A percentile compares a stretch with the other conserved stretches of the same genome.
phyloP scores from a whole-genome alignment of 2,113 vertebrate genomes.

The Colistium nudipinnis region DNA sequence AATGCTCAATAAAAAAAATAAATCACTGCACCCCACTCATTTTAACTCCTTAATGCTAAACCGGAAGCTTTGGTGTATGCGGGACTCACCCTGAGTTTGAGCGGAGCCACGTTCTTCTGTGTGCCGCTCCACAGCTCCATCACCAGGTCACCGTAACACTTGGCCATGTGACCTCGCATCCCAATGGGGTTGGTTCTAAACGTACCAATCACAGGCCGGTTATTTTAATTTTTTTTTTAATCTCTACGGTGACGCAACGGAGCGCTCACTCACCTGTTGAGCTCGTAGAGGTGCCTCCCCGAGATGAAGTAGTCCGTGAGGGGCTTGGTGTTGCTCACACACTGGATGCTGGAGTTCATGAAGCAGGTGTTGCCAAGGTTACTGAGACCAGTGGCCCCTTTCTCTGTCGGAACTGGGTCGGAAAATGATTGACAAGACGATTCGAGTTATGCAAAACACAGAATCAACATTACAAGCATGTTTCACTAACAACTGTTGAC shows the following conservation, averaged over 20 bases:
- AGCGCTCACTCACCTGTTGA: conserved; percentile 99
- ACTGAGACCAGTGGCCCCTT: conserved; percentile 97
- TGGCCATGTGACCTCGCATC: conserved; percentile 99
- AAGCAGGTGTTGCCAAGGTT: conserved; percentile 99
- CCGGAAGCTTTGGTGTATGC: too few species aligned
- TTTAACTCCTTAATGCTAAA: too few species aligned
- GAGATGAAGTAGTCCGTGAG: conserved; percentile 97
- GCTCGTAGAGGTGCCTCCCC: conserved; percentile 96
- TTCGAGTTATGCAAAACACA: neutral
- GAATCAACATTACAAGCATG: neutral
- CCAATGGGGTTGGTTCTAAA: conserved; percentile 96
- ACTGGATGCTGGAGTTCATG: conserved; percentile 99
- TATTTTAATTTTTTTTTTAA: too few species aligned
- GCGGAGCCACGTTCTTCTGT: conserved; percentile 95
- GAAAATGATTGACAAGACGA: neutral
- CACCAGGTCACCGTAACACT: conserved; percentile 98
- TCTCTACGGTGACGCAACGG: too few species aligned
- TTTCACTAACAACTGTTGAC: neutral
- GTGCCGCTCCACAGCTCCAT: conserved; percentile 98
- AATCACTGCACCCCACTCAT: too few species aligned
- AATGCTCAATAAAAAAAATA: too few species aligned
- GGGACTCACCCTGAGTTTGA: conserved; percentile 95
- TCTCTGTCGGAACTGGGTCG: conserved; percentile 93
- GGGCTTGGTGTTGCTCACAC: conserved; percentile 98
- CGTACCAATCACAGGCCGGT: neutral